Percentiles rank a stretch among this genome's conserved stretches.
These are phyloP conservation scores for Macaca fascicularis DNA, from an alignment of 2,113 vertebrate genomes.

Conservation along the genomic window DNA sequence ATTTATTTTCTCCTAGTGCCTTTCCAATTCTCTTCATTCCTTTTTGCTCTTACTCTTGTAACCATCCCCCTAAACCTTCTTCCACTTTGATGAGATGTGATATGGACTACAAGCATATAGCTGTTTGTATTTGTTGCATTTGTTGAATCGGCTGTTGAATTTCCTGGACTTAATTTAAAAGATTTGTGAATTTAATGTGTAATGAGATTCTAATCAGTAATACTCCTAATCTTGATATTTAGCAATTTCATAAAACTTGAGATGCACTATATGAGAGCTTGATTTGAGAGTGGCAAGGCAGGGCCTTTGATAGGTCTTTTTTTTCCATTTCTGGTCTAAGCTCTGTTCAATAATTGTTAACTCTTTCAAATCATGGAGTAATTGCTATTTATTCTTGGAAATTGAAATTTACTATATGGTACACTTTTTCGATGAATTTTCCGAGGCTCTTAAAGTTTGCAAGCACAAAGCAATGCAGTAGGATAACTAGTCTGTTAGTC, in stretches of 20 bases:
- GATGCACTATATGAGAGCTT: not conserved
- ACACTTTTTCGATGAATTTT: not conserved
- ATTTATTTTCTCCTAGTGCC: not conserved
- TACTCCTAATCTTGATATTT: not conserved
- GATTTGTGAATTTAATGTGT: not conserved
- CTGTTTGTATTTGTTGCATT: not conserved
- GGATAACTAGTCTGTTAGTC: not conserved
- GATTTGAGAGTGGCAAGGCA: not conserved
- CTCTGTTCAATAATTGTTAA: not conserved
- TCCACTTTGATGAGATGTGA: not conserved
- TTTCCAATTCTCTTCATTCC: not conserved
- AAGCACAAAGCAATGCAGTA: not conserved
- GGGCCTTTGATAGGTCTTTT: not conserved
- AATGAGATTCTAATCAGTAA: not conserved
- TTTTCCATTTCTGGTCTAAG: not conserved
- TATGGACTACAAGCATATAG: not conserved
- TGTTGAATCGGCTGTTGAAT: not conserved
- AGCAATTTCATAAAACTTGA: not conserved
- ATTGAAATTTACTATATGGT: not conserved
- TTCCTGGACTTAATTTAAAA: not conserved
- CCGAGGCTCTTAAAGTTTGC: not conserved
- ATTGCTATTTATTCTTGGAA: not conserved
- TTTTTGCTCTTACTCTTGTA: not conserved
- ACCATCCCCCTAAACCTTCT: not conserved
- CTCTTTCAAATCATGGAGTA: not conserved